Evolutionary conservation across 2,888 invertebrate genomes (phyloP), one percentile per base, ranked within the genome.

Genomic region (Phasia obesa): DNA sequence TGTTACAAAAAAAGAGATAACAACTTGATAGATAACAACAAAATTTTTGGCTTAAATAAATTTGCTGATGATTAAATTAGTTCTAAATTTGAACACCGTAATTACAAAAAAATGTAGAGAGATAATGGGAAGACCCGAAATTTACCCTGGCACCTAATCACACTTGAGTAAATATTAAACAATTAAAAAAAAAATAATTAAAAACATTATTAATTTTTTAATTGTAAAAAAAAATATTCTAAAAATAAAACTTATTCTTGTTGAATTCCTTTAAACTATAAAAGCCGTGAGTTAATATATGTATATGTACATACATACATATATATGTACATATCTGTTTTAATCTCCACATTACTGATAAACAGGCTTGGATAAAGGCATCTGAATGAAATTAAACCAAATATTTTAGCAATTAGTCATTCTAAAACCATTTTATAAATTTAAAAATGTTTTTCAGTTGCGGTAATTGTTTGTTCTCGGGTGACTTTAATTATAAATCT

Each of bases 371-470:
- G 7, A 11, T 19, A 38, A 51, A 38, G 5, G 15, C 2, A 42
- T 51, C 51, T 60, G n/a, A 71, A 71, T 31, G 35, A 57, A 17
- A 49, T 13, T 17, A 42, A 51, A 73, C 38, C 42, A 42, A 60
- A 73, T 51, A 73, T 27, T 21, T 73, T 73, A 53, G 62, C 62
- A 62, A 53, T 73, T 62, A 73, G 62, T 73, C 73, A 73, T 27
- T 31, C 55, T 44, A 23, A 64, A 65, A 64, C 31, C 64, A 74
- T 55, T 55, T 74, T 73, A 51, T 71, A 62, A 65, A 74, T 44
- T 65, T 65, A 65, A 59, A 57, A 49, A 67, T 42, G 21, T 44
- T 67, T 62, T 73, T 49, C 6, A 59, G 6, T 67, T 67, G 75
- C 17, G 65, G 75, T 76, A 49, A 57, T 59, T 27, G 15, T 59